Conservation (phyloP, 2,797 vertebrate species). For the Okamejei kenojei region DNA sequence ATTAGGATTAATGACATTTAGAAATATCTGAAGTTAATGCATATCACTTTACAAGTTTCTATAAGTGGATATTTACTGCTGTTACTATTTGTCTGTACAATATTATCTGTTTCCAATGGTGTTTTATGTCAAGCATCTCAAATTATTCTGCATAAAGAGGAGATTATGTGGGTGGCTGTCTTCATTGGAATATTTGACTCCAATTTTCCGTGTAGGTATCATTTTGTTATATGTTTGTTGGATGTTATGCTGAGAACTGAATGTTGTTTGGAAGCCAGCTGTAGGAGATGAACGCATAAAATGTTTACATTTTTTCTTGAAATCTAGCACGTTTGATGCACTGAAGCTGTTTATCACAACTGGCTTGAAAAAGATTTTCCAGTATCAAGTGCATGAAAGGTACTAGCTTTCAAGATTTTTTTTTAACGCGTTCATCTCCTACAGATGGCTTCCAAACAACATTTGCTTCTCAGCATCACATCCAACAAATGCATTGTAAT, state of each 20-base stretch:
- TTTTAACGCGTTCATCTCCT: too few species aligned
- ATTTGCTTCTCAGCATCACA: too few species aligned
- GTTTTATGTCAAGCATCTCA: conserved; percentile 16
- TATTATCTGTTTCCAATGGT: neutral
- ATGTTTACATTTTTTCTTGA: neutral
- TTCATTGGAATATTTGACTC: conserved; percentile 36
- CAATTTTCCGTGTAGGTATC: conserved; percentile 4
- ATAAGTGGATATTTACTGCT: conserved; percentile 1
- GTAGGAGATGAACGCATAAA: neutral
- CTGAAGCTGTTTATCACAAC: neutral
- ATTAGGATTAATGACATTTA: neutral
- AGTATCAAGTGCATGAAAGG: neutral
- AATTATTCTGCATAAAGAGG: conserved; percentile 1
- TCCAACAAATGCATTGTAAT: too few species aligned
- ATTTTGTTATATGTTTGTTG: neutral
- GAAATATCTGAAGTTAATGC: neutral
- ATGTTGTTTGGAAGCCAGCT: neutral
- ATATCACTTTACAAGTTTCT: neutral
- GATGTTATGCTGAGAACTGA: neutral
- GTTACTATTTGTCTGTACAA: conserved; percentile 22
- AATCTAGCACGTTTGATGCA: neutral
- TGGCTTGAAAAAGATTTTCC: neutral
- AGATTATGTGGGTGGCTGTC: conserved; percentile 19
- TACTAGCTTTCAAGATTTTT: too few species aligned
- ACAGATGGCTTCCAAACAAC: too few species aligned